Conservation (phyloP, 2,888 invertebrate genomes). For the Apodemia duryi region DNA sequence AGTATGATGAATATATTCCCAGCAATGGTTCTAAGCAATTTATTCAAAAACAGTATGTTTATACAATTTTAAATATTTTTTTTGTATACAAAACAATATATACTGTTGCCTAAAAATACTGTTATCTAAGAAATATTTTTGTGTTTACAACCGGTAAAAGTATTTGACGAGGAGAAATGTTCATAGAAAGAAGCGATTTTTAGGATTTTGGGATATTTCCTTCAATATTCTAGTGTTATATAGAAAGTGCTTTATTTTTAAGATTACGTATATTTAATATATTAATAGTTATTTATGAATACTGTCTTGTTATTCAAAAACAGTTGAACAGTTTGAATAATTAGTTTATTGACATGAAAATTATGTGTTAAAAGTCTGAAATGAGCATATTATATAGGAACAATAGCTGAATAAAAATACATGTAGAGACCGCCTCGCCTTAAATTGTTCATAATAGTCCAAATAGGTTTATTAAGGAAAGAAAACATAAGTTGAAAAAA, state of each 20-base stretch:
- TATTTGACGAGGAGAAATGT: not conserved
- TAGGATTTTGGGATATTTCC: slow-evolving; percentile 5
- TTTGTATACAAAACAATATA: not conserved
- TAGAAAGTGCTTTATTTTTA: slow-evolving; percentile 12
- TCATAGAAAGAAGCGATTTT: slow-evolving; percentile 4
- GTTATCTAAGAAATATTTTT: not conserved
- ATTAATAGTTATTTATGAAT: slow-evolving; percentile 12
- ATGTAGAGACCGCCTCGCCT: not conserved
- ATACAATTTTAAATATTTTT: no score
- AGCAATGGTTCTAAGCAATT: no score
- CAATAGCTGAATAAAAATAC: not conserved
- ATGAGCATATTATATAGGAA: not conserved
- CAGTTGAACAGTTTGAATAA: not conserved
- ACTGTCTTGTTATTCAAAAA: slow-evolving; percentile 1
- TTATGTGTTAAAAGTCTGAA: slow-evolving; percentile 7
- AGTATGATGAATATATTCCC: no score
- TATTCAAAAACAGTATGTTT: no score
- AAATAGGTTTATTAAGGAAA: not conserved
- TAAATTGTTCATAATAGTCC: not conserved
- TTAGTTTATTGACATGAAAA: not conserved
- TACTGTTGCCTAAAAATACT: not conserved
- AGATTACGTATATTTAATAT: slow-evolving; percentile 14
- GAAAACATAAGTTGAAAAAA: no score
- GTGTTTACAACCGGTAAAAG: not conserved
- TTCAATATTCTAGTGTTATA: slow-evolving; percentile 4